phyloP scores from a whole-genome alignment of 2,888 invertebrate species.

The Diloba caeruleocephala region DNA sequence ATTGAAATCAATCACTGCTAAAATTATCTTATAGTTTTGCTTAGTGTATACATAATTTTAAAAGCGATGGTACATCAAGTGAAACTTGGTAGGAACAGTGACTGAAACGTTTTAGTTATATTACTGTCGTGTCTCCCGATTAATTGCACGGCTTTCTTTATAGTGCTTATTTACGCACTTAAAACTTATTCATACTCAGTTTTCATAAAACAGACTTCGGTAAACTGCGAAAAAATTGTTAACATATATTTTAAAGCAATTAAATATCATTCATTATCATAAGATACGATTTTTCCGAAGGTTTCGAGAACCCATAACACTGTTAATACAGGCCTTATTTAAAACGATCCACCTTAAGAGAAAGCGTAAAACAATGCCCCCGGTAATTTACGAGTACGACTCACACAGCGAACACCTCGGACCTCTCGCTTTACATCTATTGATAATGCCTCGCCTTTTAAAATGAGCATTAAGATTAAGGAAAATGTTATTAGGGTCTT shows the following conservation, averaged over 20 bases:
- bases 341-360: slow-evolving; percentile 83
- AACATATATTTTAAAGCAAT: not conserved
- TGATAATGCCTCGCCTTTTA: slow-evolving; percentile 73
- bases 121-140: too few species aligned
- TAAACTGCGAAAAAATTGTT: too few species aligned
- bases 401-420: slow-evolving; percentile 58
- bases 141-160: too few species aligned
- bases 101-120: too few species aligned
- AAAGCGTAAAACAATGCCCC: slow-evolving; percentile 80
- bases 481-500: slow-evolving; percentile 64
- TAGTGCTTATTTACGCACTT: too few species aligned
- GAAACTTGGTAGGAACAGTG: too few species aligned
- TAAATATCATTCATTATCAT: not conserved
- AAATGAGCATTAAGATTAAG: slow-evolving; percentile 77
- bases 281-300: slow-evolving; percentile 41
- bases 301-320: slow-evolving; percentile 71
- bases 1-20: too few species aligned
- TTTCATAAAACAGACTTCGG: too few species aligned
- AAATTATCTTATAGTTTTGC: too few species aligned
- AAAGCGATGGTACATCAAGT: too few species aligned
- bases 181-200: too few species aligned
- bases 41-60: too few species aligned
- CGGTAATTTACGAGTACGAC: slow-evolving; percentile 76
- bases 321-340: slow-evolving; percentile 65
- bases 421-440: slow-evolving; percentile 65